Conservation (phyloP, 1,140 invertebrate species). For the Caerostris darwini region DNA sequence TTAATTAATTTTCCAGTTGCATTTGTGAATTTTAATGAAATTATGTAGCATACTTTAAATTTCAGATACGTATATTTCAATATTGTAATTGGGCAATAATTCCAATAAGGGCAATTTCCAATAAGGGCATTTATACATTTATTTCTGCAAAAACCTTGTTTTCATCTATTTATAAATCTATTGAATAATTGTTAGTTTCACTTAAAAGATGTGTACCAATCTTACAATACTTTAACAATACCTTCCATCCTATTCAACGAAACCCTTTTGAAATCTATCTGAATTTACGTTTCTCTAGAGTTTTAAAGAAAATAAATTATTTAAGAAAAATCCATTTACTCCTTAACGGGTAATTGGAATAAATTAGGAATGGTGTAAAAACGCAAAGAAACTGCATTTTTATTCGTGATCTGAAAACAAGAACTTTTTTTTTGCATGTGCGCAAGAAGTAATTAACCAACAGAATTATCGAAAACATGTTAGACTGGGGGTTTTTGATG, state of each 20-base stretch:
- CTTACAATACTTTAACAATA: not conserved
- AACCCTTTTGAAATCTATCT: not conserved
- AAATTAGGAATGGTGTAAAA: not conserved
- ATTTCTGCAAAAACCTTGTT: no score
- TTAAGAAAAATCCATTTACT: slow-evolving; percentile 28
- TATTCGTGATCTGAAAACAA: not conserved
- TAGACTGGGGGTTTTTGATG: not conserved
- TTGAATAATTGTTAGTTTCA: no score
- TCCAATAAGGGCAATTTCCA: no score
- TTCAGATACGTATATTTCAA: no score
- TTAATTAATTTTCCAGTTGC: no score
- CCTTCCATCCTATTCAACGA: not conserved
- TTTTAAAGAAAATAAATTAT: slow-evolving; percentile 30
- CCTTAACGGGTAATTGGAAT: slow-evolving; percentile 32
- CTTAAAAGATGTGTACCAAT: no score
- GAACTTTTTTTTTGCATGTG: not conserved
- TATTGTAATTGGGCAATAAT: no score
- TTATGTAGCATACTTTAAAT: no score
- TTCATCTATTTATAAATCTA: no score
- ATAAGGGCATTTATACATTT: no score
- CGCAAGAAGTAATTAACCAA: not conserved
- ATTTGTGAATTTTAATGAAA: no score
- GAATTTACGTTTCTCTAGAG: slow-evolving; percentile 3
- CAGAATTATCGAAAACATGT: slow-evolving; percentile 5
- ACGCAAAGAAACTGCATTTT: not conserved